These are phyloP conservation scores for Cheilosia variabilis DNA, from an alignment of 2,888 invertebrate species.

Conservation along the genomic window DNA sequence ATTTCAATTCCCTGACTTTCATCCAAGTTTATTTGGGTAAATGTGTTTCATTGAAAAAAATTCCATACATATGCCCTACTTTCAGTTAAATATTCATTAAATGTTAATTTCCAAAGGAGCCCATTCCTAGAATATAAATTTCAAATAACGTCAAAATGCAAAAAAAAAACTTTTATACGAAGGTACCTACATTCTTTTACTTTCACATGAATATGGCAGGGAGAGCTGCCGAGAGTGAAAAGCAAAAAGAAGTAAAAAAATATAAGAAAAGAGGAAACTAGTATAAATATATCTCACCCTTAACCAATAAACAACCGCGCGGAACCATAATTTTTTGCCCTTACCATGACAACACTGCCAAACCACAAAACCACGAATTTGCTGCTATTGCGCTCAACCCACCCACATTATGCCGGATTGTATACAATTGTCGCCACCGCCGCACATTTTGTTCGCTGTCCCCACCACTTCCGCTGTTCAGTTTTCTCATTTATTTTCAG, in stretches of 20 bases:
- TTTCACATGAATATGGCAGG: constrained; percentile 49
- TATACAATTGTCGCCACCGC: constrained; percentile 64
- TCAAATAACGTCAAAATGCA: not conserved
- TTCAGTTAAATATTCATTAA: constrained; percentile 54
- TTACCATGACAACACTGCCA: constrained; percentile 39
- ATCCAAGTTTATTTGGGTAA: not conserved
- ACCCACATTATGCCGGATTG: too few relatives aligned
- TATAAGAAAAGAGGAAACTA: constrained; percentile 2
- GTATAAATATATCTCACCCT: constrained; percentile 55
- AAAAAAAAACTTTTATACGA: not conserved
- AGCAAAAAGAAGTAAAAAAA: not conserved
- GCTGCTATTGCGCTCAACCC: constrained; percentile 31
- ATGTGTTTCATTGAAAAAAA: constrained; percentile 13
- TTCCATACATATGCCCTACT: constrained; percentile 10
- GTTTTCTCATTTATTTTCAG: constrained; percentile 72
- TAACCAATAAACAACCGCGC: constrained; percentile 64
- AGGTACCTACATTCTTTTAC: constrained; percentile 12
- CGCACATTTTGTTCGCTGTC: constrained; percentile 29
- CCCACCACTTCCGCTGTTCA: constrained; percentile 47
- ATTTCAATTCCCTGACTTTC: not conserved
- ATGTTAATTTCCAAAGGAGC: constrained; percentile 38
- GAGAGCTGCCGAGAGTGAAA: constrained; percentile 8
- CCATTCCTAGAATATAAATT: constrained; percentile 41
- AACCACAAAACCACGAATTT: constrained; percentile 51
- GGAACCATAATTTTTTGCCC: constrained; percentile 46